Conservation (phyloP, 2,113 vertebrate genomes). For the Calyptomena viridis region DNA sequence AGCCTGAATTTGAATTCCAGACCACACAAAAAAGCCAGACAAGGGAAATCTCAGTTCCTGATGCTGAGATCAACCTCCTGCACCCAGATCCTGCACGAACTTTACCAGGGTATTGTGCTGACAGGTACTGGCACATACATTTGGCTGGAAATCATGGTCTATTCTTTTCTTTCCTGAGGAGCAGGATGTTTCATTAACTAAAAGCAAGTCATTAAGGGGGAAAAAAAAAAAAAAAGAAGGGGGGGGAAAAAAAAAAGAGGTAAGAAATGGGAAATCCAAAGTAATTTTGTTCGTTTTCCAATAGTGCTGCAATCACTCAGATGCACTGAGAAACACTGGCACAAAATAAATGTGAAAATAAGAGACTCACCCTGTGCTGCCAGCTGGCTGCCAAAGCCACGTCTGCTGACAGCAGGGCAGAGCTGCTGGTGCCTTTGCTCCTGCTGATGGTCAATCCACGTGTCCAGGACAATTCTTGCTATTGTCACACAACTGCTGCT, state of each 20-base stretch:
- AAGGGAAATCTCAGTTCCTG: not conserved
- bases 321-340: not conserved
- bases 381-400: slow-evolving; percentile 1
- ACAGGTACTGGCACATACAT: not conserved
- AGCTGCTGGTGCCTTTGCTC: not conserved
- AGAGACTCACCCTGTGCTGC: slow-evolving; percentile 10
- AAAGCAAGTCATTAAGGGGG: slow-evolving; percentile 1
- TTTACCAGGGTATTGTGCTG: not conserved
- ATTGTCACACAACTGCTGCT: not conserved
- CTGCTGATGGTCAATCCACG: not conserved
- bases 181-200: slow-evolving; percentile 29
- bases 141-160: not conserved
- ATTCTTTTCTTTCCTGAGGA: not conserved
- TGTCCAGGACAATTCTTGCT: not conserved
- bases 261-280: slow-evolving; percentile 3
- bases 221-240: not conserved
- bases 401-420: not conserved
- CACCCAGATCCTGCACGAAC: not conserved
- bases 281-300: not conserved
- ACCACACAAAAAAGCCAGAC: not conserved
- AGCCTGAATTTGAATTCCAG: not conserved
- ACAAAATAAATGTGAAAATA: not conserved
- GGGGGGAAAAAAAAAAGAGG: not conserved
- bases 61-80: not conserved
- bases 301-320: not conserved